Evolutionary conservation across 37 sponge, comb jelly and placozoan species (phyloP), one percentile per base, ranked within the genome.

Genomic region (Ianthella basta): DNA sequence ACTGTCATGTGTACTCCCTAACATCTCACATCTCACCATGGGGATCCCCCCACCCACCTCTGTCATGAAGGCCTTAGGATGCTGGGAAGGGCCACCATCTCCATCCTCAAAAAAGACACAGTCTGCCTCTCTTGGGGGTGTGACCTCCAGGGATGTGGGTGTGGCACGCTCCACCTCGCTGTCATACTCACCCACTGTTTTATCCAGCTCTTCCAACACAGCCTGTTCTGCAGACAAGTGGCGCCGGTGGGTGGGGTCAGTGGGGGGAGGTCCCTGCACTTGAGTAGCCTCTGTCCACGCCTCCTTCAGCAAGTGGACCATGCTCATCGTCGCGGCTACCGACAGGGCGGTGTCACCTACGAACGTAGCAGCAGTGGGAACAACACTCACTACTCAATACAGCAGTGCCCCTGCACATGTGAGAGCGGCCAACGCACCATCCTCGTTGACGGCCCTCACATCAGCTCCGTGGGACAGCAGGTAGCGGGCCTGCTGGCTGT

Each of bases 251-350:
- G 54, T 64, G 44, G 55, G 60, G 56, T 21, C 23, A 0, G 27
- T 81, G 36, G 60, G 56, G 35, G 33, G 41, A 20, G 59, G 79
- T 0, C 80, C 40, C 19, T 86, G 24, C 30, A 40, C 24, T 41
- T 87, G 39, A 44, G 95, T 55, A 30, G 87, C 86, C 53, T 95
- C 91, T 20, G 77, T 82, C 96, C 96, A 95, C 3, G 96, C 96
- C 83, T 92, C 96, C 86, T 87, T 91, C 0, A 96, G 80, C 1
- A 89, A 72, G 27, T 41, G 32, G 40, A 82, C 79, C 88, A 96
- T 88, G 72, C 90, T 82, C 30, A 69, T 82, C 0, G 88, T 85
- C 30, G 79, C 94, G 15, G 97, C 97, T 0, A 96, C 88, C 21
- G 83, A 65, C 74, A 96, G 72, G 0, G 97, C 94, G 3, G 92